Base-by-base conservation (phyloP, 2,113 vertebrate species). In the Siniperca knerii region DNA sequence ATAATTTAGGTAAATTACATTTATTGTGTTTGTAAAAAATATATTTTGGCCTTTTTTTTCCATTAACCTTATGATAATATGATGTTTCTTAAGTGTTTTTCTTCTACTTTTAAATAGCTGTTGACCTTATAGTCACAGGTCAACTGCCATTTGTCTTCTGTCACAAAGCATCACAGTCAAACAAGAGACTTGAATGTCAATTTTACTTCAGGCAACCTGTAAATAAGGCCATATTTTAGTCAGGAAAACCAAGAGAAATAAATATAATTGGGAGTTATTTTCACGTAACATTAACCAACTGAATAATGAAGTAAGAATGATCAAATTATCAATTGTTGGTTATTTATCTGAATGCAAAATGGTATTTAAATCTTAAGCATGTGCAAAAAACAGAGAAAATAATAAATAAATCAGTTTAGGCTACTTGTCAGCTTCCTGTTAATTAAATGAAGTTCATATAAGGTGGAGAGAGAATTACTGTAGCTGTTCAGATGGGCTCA, bases 381-480 rank as follows among this genome's bases (percentile, higher is more conserved):
- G 13, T 79, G 44, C 29, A 29, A 79, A 79, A 60, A 42, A 78
- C 65, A 66, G 55, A 86, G 40, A 81, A 77, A 86, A 78, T 37
- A 74, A 83, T 55, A 55, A 55, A 81, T 33, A 87, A 87, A 85
- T 72, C 25, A 77, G 66, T 84, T 86, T 4, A 50, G 23, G 62
- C 46, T 52, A 71, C 66, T 83, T 88, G 75, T 67, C 69, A 75
- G n/a, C 61, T 58, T 68, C 9, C 62, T 82, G 8, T 75, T 90
- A 74, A 84, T 92, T 82, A 88, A 86, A 80, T 77, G 15, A 79
- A 83, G 82, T 89, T 88, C 57, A 83, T 78, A 65, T 50, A 72
- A 87, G 75, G 75, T 89, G 74, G 69, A 77, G 74, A 77, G 77
- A 87, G 89, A 93, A 90, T 92, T 78, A 82, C 61, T 68, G 84